phyloP scores from a whole-genome alignment of 1,140 invertebrate genomes.

The Drosophila orosa region DNA sequence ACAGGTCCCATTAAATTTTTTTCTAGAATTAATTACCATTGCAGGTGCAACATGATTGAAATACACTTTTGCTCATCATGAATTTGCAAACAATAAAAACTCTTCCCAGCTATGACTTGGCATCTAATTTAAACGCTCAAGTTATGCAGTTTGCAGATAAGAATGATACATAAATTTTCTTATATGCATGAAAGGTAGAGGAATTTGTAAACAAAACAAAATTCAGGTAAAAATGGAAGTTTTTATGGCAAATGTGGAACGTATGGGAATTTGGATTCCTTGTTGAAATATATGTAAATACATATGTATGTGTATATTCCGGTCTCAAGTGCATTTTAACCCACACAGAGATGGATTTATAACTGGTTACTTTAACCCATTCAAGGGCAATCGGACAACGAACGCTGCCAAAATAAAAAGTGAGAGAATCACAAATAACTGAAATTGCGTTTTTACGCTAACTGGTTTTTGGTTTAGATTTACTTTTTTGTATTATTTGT shows the following conservation, averaged over 20 bases:
- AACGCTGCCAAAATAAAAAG: slow-evolving; percentile 28
- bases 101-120: slow-evolving; percentile 6
- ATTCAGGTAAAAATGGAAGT: not conserved
- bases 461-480: slow-evolving; percentile 37
- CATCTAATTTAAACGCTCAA: slow-evolving; percentile 23
- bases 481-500: not conserved
- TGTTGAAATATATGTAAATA: not conserved
- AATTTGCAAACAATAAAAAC: slow-evolving; percentile 43
- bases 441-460: slow-evolving; percentile 39
- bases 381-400: slow-evolving; percentile 43
- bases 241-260: not conserved
- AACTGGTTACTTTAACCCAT: slow-evolving; percentile 66
- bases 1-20: not conserved
- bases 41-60: not conserved
- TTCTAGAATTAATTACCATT: not conserved
- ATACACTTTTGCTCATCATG: not conserved
- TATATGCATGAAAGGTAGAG: slow-evolving; percentile 15
- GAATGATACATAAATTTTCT: slow-evolving; percentile 21
- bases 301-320: not conserved
- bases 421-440: slow-evolving; percentile 15
- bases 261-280: not conserved
- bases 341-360: slow-evolving; percentile 25
- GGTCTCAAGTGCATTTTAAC: slow-evolving; percentile 25
- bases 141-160: slow-evolving; percentile 35
- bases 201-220: slow-evolving; percentile 23